Evolutionary conservation across 2,888 invertebrate genomes (phyloP).

Genomic region (Fragum whitleyi): DNA sequence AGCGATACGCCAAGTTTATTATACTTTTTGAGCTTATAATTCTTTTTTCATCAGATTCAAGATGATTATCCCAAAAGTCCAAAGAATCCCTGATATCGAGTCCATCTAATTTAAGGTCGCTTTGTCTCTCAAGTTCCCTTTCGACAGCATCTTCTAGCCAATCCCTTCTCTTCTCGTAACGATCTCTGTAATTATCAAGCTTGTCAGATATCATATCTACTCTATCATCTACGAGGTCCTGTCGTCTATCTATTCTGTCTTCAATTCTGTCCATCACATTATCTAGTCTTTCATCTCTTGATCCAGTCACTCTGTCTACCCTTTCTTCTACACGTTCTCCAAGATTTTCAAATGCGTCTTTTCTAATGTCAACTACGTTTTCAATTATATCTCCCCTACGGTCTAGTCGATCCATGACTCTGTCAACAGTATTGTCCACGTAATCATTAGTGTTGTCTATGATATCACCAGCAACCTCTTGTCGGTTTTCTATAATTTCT

Average conservation of each 20-base stretch:
- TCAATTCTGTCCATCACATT: not conserved
- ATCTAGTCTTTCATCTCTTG: not conserved
- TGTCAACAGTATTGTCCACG: not conserved
- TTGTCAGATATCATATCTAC: too few relatives aligned
- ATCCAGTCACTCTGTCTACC: not conserved
- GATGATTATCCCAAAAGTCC: not conserved
- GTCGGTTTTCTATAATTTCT: not conserved
- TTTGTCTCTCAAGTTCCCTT: not conserved
- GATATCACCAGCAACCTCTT: not conserved
- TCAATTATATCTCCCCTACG: not conserved
- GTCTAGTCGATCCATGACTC: not conserved
- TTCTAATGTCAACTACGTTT: not conserved
- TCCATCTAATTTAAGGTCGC: not conserved
- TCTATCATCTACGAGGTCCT: too few relatives aligned
- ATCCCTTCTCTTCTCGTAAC: not conserved
- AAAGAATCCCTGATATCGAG: not conserved
- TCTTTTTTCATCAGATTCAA: not conserved
- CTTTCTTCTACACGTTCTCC: not conserved
- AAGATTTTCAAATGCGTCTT: not conserved
- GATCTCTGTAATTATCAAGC: too few relatives aligned
- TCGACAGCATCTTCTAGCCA: not conserved
- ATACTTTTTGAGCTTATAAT: not conserved
- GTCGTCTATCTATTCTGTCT: not conserved
- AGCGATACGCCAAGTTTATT: not conserved
- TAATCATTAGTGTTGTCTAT: not conserved